Base-by-base conservation (phyloP, 2,113 vertebrate genomes). In the Neomonachus schauinslandi region DNA sequence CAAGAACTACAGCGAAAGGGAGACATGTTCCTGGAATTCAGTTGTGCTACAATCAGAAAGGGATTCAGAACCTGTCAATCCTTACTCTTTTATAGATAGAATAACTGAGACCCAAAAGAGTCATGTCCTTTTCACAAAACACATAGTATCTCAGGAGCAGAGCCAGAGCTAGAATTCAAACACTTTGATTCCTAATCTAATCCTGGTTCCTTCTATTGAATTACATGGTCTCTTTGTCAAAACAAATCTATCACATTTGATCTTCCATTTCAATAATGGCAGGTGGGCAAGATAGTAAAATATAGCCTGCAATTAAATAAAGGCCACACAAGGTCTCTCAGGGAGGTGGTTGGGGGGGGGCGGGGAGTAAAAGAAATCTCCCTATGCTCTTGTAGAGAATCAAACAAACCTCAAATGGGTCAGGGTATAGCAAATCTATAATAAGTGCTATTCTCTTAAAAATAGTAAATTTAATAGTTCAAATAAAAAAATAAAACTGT, bases 331-430 rank as follows among this genome's bases (percentile, higher is more conserved):
- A 71, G 8, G 7, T 22, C 31, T 13, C 19, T 46, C 13, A 28
- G 31, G 12, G 21, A 13, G 1, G 7, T 21, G 5, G 46, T 7
- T 7, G 7, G 46, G 46, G 42, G 18, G 3, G 10, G n/a, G 1
- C n/a, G 5, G 16, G 24, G n/a, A 5, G n/a, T 14, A 67, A 77
- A 33, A n/a, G 19, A 94, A 63, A 69, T 53, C 26, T 21, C 33
- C 4, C 8, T 26, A 3, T 6, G n/a, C 21, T 91, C 12, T 69
- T 55, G 16, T 55, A 18, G 46, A 39, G 13, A 36, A 74, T 31
- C 57, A 92, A 74, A 72, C 14, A 63, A 71, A 83, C 11, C 42
- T 51, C 9, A 22, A 22, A 46, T 63, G 33, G 15, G 21, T 72
- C 53, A 55, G 12, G 5, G 36, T 2, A 51, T 11, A 77, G 24